Evolutionary conservation across 2,888 invertebrate genomes (phyloP).

Genomic region (Pyrochroa serraticornis): DNA sequence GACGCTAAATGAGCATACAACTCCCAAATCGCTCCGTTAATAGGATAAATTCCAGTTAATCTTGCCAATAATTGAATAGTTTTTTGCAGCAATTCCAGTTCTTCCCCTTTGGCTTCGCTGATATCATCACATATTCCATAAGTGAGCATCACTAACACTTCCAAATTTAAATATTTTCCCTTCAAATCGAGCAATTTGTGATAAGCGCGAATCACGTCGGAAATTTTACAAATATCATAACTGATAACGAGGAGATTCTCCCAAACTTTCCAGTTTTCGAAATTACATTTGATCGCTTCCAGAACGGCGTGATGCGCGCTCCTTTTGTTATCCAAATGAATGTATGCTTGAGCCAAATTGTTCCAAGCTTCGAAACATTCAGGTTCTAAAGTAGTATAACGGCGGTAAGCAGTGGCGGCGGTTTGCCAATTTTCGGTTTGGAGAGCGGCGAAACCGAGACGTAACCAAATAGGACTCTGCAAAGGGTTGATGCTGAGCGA

Average conservation of each 20-base stretch:
- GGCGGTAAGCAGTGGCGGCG: constrained; percentile 83
- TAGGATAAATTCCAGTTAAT: constrained; percentile 71
- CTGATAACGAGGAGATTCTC: constrained; percentile 91
- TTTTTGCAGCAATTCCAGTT: constrained; percentile 52
- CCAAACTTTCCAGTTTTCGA: constrained; percentile 94
- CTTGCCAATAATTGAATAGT: constrained; percentile 75
- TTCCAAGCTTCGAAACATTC: constrained; percentile 97
- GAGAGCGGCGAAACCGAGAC: constrained; percentile 85
- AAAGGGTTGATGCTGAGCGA: constrained; percentile 86
- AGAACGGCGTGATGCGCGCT: constrained; percentile 84
- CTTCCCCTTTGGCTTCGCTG: constrained; percentile 62
- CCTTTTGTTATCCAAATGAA: constrained; percentile 83
- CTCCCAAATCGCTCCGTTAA: constrained; percentile 80
- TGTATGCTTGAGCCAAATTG: constrained; percentile 93
- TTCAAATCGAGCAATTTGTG: constrained; percentile 87
- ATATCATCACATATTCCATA: constrained; percentile 70
- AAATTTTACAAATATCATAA: constrained; percentile 83
- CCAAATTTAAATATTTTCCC: constrained; percentile 76
- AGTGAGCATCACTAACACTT: constrained; percentile 75
- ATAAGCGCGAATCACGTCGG: constrained; percentile 83
- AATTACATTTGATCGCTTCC: constrained; percentile 91
- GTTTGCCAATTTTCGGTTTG: constrained; percentile 79
- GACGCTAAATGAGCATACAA: constrained; percentile 77
- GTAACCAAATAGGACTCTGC: constrained; percentile 86
- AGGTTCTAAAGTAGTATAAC: constrained; percentile 86